Evolutionary conservation across 2,797 vertebrate species (phyloP), one percentile per base, ranked within the genome.

Genomic region (Saxicola maurus): DNA sequence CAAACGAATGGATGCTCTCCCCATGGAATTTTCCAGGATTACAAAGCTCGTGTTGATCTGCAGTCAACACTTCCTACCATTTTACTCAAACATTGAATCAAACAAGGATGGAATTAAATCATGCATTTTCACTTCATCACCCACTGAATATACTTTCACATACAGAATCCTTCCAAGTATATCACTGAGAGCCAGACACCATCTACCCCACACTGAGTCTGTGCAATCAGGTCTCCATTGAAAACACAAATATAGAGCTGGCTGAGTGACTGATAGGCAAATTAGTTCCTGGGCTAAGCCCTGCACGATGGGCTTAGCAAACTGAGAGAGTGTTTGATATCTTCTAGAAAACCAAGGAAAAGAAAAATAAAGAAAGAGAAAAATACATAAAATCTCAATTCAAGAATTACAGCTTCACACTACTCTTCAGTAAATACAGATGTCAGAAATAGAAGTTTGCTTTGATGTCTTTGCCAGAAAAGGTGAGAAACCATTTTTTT

Each of bases 131-230:
- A 86, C 72, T 94, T 92, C 81, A 88, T 93, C 83, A 77, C 92
- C 88, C 91, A 87, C 92, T 67, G 71, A 82, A 64, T 73, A 77
- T 48, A 53, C 57, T 86, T 86, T 67, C 68, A 53, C 60, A 84
- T 82, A 65, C 64, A 91, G 83, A 86, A 84, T 92, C 57, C 49
- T 94, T 94, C 89, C 93, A 93, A 95, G 90, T 85, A 65, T 85
- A 90, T 75, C 78, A 82, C 57, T 77, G 72, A 68, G 61, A 95
- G 93, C 90, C 95, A 95, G 93, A 90, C 91, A 85, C 51, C 90
- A 90, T 91, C 81, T 93, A 95, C 92, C 84, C 68, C 86, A 92
- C 79, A 91, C 72, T 85, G 86, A 92, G 86, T 49, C 81, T 88
- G 13, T 86, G 75, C 69, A 94, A 95, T 92, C 71, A 91, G 88